Percentiles rank a stretch among this genome's conserved stretches.
Conservation (phyloP, 2,888 invertebrate species). For the Desoria tigrina region DNA sequence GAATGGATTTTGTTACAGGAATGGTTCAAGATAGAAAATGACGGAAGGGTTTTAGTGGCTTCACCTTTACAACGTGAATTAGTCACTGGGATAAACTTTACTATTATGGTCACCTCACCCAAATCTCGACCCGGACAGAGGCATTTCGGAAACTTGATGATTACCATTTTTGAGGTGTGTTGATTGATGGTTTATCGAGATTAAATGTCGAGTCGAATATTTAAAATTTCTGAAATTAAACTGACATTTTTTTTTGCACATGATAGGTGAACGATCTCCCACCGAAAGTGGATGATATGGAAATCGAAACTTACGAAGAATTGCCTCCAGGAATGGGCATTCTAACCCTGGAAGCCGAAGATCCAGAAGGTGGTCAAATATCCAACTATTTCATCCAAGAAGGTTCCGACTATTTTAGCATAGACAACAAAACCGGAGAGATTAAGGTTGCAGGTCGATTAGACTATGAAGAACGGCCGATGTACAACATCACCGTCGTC, state of each 20-base stretch:
- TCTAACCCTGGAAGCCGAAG: slow-evolving; percentile 74
- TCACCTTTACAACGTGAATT: slow-evolving; percentile 66
- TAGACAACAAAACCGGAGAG: slow-evolving; percentile 78
- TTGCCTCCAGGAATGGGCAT: slow-evolving; percentile 77
- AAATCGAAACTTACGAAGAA: slow-evolving; percentile 74
- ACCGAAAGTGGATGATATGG: slow-evolving; percentile 66
- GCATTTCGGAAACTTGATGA: slow-evolving; percentile 64
- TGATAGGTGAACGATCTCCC: slow-evolving; percentile 61
- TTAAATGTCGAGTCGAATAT: not conserved
- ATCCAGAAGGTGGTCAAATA: slow-evolving; percentile 75
- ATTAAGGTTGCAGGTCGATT: slow-evolving; percentile 63
- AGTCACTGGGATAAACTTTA: slow-evolving; percentile 75
- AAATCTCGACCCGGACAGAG: slow-evolving; percentile 62
- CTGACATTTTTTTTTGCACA: not conserved
- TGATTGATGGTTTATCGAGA: not conserved
- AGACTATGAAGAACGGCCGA: slow-evolving; percentile 78
- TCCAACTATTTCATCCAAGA: slow-evolving; percentile 69
- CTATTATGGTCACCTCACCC: slow-evolving; percentile 77
- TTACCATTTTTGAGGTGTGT: slow-evolving; percentile 62
- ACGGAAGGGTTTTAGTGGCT: slow-evolving; percentile 66
- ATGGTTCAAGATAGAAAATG: slow-evolving; percentile 55
- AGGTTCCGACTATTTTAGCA: slow-evolving; percentile 74
- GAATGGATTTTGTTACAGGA: too few relatives aligned
- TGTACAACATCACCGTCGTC: slow-evolving; percentile 74
- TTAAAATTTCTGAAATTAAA: not conserved